Evolutionary conservation across 2,113 vertebrate genomes (phyloP).

Genomic region (Bungarus multicinctus): DNA sequence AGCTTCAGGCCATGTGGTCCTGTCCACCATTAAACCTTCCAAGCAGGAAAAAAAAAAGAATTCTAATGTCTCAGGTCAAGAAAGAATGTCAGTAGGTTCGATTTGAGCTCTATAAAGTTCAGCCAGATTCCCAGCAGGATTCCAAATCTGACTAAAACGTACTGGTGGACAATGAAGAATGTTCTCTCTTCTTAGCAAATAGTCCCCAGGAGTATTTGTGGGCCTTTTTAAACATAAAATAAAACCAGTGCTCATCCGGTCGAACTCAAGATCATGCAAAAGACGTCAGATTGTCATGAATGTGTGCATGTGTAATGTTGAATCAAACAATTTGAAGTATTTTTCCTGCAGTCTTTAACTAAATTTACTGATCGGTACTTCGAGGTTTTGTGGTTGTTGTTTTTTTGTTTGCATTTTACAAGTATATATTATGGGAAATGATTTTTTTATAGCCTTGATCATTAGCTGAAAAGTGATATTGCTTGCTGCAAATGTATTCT

Average conservation of each 20-base stretch:
- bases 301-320: fast-evolving
- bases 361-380: neutral
- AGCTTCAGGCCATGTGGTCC: too few relatives aligned
- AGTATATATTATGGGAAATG: neutral
- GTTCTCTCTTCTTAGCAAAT: neutral
- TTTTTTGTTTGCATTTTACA: neutral
- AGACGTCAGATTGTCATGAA: neutral
- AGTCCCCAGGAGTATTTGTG: neutral
- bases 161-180: neutral
- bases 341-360: neutral
- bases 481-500: neutral
- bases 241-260: neutral
- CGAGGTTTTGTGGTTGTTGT: neutral
- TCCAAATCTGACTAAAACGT: neutral
- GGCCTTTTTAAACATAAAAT: neutral
- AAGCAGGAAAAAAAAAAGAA: too few relatives aligned
- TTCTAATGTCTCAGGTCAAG: neutral
- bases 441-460: neutral
- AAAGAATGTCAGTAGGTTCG: neutral
- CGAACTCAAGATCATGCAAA: neutral
- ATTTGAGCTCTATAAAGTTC: neutral
- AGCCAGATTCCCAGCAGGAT: neutral
- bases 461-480: neutral
- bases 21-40: too few relatives aligned
- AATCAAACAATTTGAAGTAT: neutral